phyloP scores from a whole-genome alignment of 64 coral and sea anemone genomes.

The Stylophora pistillata region DNA sequence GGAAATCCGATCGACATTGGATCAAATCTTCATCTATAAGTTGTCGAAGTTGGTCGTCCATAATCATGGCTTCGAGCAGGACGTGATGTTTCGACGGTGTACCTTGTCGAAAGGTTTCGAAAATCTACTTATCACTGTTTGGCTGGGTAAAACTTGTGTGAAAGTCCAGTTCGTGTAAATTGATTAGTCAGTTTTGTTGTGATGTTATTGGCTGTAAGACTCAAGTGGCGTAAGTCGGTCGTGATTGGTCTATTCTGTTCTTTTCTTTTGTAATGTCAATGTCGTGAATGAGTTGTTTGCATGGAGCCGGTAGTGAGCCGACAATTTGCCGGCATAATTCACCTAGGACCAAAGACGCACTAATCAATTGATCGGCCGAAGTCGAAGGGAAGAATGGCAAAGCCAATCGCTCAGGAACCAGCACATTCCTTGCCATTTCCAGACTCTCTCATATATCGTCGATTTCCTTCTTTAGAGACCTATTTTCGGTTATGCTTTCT shows the following conservation, averaged over 20 bases:
- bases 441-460: neutral
- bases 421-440: neutral
- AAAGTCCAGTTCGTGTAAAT: neutral
- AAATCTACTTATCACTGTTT: neutral
- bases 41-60: slow-evolving; percentile 16
- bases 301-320: too few relatives aligned
- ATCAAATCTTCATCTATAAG: neutral
- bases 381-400: neutral
- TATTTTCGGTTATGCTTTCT: slow-evolving; percentile 5
- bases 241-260: neutral
- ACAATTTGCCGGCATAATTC: slow-evolving; percentile 11
- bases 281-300: too few relatives aligned
- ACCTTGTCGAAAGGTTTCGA: neutral
- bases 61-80: neutral
- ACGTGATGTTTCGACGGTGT: neutral
- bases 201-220: too few relatives aligned
- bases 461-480: slow-evolving; percentile 2
- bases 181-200: too few relatives aligned
- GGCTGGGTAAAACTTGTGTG: neutral
- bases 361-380: neutral
- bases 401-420: neutral
- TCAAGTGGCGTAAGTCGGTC: too few relatives aligned
- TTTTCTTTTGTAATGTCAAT: neutral
- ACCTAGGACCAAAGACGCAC: neutral
- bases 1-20: neutral